Evolutionary conservation across 53 echinoderm and acorn worm genomes (phyloP), one percentile per base, ranked within the genome.

Genomic region (Luidia sarsii): DNA sequence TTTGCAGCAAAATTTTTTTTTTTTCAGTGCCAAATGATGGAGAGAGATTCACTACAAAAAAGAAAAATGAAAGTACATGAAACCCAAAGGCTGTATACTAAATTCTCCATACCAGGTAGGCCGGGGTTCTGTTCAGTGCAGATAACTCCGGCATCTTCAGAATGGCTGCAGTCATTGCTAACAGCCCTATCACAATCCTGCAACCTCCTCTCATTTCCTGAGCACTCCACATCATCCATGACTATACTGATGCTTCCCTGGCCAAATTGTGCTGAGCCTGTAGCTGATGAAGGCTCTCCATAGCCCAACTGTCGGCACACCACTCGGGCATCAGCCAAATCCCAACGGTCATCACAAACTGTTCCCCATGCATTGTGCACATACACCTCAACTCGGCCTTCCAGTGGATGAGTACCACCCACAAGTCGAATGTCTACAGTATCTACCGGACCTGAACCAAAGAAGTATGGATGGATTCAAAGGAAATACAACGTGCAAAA

Each of bases 71-170:
- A n/a, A n/a, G n/a, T n/a, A n/a, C n/a, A n/a, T n/a, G n/a, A n/a
- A n/a, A n/a, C n/a, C n/a, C n/a, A n/a, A n/a, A n/a, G n/a, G n/a
- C n/a, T n/a, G n/a, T n/a, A n/a, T n/a, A n/a, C n/a, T n/a, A n/a
- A n/a, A n/a, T n/a, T n/a, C n/a, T n/a, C n/a, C n/a, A n/a, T n/a
- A n/a, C n/a, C n/a, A n/a, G n/a, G n/a, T n/a, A n/a, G n/a, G n/a
- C n/a, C n/a, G n/a, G n/a, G n/a, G n/a, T n/a, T n/a, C n/a, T n/a
- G n/a, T n/a, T 53, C 20, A 53, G 16, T 19, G 10, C 85, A 89
- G 6, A 81, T 48, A 0, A 85, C 85, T 9, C 87, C 87, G 7
- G 90, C 90, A 64, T 90, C 90, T n/a, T n/a, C n/a, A n/a, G n/a
- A n/a, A n/a, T n/a, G n/a, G n/a, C n/a, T n/a, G n/a, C n/a, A n/a